Evolutionary conservation across 2,888 invertebrate genomes (phyloP).

Genomic region (Drosophila quinaria): DNA sequence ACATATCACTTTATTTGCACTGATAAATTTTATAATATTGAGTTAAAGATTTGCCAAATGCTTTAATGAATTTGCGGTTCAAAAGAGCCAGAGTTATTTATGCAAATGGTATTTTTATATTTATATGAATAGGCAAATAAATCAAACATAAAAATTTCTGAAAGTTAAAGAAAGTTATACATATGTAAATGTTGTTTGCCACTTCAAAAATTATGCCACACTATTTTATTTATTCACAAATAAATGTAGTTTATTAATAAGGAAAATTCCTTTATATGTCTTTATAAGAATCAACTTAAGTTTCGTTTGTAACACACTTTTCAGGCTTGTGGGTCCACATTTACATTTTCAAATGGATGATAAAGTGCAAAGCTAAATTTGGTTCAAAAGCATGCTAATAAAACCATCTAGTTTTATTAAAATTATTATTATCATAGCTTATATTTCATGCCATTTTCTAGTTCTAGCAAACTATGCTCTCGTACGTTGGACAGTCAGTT

Average conservation of each 20-base stretch:
- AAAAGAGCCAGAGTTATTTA: neutral
- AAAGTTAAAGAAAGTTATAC: neutral
- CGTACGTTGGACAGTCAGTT: constrained; percentile 1
- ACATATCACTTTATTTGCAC: constrained; percentile 1
- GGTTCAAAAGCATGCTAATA: neutral
- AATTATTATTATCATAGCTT: neutral
- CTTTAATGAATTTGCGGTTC: neutral
- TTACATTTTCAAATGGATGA: neutral
- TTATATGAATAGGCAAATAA: neutral
- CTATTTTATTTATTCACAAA: too few relatives aligned
- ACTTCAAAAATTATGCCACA: too few relatives aligned
- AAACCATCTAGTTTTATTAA: neutral
- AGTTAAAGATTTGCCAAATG: constrained; percentile 3
- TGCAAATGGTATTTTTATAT: neutral
- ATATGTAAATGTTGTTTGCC: too few relatives aligned
- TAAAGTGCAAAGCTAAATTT: neutral
- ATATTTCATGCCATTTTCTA: neutral
- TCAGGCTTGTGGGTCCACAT: neutral
- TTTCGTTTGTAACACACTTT: too few relatives aligned
- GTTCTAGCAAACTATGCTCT: neutral
- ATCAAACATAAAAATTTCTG: neutral
- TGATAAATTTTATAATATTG: neutral
- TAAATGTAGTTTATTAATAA: too few relatives aligned
- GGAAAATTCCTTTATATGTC: too few relatives aligned
- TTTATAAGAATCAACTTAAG: too few relatives aligned